Base-by-base conservation (phyloP, 1,140 invertebrate species). In the Adoxophyes honmai region DNA sequence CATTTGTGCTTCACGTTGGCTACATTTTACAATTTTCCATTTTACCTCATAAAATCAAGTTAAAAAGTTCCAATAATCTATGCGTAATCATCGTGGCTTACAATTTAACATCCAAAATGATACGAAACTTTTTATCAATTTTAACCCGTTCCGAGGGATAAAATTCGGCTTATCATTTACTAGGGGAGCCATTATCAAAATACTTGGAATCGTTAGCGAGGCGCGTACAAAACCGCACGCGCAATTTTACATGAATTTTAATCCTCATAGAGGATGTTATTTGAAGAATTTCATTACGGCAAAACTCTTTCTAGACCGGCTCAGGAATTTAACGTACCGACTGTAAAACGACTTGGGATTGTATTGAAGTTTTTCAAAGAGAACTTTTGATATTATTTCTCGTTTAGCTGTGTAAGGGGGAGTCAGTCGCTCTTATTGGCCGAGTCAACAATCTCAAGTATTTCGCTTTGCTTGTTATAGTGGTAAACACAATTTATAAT, bases 211-310 rank as follows among this genome's bases (percentile, higher is more conserved):
- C 14, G 38, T 15, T 16, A 14, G 14, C 14, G 15, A 14, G 7
- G 38, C 14, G 15, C 15, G 14, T 39, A 39, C 36, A 51, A 73
- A 78, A 80, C 71, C 71, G 62, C 68, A 75, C 52, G 64, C 66
- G 68, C 66, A 79, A 77, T 81, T 39, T 39, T 74, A 81, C 64
- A 70, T 74, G 64, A 76, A 81, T 83, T 84, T 82, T 81, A 83
- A 80, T 80, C 61, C 63, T 60, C 63, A 70, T 57, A 61, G 70
- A 58, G 55, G 52, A 80, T 85, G n/a, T n/a, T n/a, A 79, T 82
- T 81, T 81, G 73, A 85, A 81, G 81, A 88, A 88, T 88, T 88
- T 86, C 80, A 88, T 88, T 86, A 86, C 81, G 72, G 76, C 73
- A 75, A 82, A 78, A 80, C 78, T 79, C 70, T 70, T 69, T 68